These are phyloP conservation scores for Onychomys arenicola DNA, from an alignment of 2,797 vertebrate species.

Conservation along the genomic window DNA sequence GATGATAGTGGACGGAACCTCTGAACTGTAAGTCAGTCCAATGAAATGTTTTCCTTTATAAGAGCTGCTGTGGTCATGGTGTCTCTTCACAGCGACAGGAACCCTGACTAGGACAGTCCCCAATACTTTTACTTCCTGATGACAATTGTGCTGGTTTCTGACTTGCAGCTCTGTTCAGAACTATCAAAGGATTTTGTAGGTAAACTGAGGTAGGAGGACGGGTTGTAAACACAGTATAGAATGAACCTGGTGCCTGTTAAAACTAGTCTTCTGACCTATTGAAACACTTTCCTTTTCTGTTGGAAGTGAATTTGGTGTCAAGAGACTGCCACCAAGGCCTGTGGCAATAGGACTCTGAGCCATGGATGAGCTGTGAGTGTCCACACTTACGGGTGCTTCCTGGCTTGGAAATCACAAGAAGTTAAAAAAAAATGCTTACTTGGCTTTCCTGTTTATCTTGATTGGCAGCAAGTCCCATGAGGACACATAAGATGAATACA, in stretches of 20 bases:
- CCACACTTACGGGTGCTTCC: neutral
- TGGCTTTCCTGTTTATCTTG: conserved; percentile 41
- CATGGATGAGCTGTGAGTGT: neutral
- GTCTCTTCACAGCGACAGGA: neutral
- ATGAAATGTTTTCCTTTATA: neutral
- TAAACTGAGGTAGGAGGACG: neutral
- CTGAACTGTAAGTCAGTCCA: neutral
- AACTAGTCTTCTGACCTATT: neutral
- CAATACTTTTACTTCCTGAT: neutral
- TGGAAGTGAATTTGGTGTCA: conserved; percentile 15
- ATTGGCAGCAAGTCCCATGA: conserved; percentile 27
- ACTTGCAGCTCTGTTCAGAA: neutral
- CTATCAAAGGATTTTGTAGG: conserved; percentile 2
- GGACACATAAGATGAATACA: neutral
- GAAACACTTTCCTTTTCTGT: neutral
- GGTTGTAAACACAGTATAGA: neutral
- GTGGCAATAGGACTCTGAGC: neutral
- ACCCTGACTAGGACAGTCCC: neutral
- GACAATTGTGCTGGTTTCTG: neutral
- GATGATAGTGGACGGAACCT: neutral
- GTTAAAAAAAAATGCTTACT: neutral
- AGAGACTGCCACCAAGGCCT: neutral
- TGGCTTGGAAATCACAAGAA: neutral
- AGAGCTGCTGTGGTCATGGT: neutral
- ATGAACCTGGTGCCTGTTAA: neutral